Evolutionary conservation across 2,888 invertebrate genomes (phyloP), one percentile per base, ranked within the genome.

Genomic region (Leptinotarsa tumamoca): DNA sequence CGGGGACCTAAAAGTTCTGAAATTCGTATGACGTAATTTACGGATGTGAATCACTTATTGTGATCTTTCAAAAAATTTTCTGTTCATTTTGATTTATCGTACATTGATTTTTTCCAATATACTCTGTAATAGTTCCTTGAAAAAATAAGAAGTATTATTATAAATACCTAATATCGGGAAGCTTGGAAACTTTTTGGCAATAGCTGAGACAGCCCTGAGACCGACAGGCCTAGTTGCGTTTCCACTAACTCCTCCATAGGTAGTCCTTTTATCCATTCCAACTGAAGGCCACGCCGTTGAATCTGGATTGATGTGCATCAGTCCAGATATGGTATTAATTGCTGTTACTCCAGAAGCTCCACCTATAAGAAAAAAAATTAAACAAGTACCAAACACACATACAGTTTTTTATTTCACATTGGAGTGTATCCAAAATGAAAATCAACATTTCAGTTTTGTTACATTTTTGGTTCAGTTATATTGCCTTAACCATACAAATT

Each of bases 221-320:
- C 97, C 99, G 88, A 98, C 95, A 0, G 99, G 99, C 0, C 98
- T 92, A 0, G 97, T 98, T 0, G 98, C 98, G 87, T 97, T 98
- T 67, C 98, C 93, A 82, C 94, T 17, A 0, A 98, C 94, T 1
- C 98, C 98, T 10, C 98, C 98, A 86, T 98, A 98, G 0, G 98
- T 98, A 1, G 98, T 98, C 72, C 92, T 90, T 86, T 95, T 94
- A 58, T 94, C 90, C 80, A 89, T 86, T 79, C 97, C 99, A 7
- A 99, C 93, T 54, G 93, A 92, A 0, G 99, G 99, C 99, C 99
- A 99, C 0, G 99, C 95, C 0, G 92, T 92, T 0, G 93, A 95
- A 85, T 96, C 93, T 0, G 94, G 90, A 83, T 92, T 92, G 3
- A 99, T 87, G 5, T 94, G 92, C 98, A 99, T 98, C 73, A 99